These are phyloP conservation scores for Heteractis magnifica DNA, from an alignment of 92 coral and sea anemone species.

Conservation along the genomic window DNA sequence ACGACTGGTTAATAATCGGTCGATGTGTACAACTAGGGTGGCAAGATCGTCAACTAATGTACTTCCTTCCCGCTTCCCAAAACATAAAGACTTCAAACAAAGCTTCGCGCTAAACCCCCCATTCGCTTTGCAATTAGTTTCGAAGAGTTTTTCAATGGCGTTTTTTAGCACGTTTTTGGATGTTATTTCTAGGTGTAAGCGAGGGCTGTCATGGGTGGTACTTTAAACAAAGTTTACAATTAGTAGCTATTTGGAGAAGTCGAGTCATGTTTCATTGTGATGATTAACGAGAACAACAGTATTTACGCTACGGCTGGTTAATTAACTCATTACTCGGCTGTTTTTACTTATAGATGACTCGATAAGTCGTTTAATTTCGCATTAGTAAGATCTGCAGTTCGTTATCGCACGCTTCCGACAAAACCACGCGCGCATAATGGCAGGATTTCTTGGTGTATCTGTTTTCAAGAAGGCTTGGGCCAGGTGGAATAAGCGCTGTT, in stretches of 20 bases:
- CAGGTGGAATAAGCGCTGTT: neutral
- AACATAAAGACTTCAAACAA: neutral
- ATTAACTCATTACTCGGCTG: slow-evolving; percentile 62
- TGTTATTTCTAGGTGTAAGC: neutral
- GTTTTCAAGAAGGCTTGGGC: neutral
- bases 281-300: slow-evolving; percentile 35
- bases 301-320: slow-evolving; percentile 38
- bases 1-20: slow-evolving; percentile 10
- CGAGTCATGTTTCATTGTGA: slow-evolving; percentile 44
- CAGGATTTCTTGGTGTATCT: neutral
- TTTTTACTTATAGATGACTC: slow-evolving; percentile 41
- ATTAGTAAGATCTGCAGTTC: slow-evolving; percentile 34
- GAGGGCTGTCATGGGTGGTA: slow-evolving; percentile 23
- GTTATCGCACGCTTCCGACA: slow-evolving; percentile 5
- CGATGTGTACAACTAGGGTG: slow-evolving; percentile 20
- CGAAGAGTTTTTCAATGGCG: neutral
- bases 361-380: slow-evolving; percentile 69
- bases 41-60: slow-evolving; percentile 10
- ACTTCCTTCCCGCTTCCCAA: neutral
- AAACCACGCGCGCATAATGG: slow-evolving; percentile 3
- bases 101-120: neutral
- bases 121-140: neutral
- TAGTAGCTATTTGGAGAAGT: slow-evolving; percentile 66
- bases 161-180: neutral
- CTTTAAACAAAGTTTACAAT: slow-evolving; percentile 67